Evolutionary conservation across 2,113 vertebrate species (phyloP).

Genomic region (Coreoperca whiteheadi): DNA sequence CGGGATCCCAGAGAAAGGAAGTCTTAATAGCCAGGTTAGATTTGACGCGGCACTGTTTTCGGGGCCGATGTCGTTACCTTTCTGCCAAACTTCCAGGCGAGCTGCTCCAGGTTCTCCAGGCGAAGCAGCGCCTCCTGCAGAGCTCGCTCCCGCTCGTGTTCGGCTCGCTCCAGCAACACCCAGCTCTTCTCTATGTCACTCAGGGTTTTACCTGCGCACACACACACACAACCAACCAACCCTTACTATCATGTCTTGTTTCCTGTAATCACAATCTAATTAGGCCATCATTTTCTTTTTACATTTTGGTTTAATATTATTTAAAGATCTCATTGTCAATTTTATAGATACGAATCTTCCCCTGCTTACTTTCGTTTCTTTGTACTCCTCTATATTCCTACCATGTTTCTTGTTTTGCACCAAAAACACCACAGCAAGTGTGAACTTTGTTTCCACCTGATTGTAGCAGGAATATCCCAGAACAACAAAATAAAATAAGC

Average conservation of each 20-base stretch:
- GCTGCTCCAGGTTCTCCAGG: slow-evolving; percentile 89
- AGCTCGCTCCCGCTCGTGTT: slow-evolving; percentile 82
- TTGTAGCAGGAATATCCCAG: background rate
- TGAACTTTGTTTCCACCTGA: no score
- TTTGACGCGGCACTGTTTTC: no score
- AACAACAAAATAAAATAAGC: background rate
- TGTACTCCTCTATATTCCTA: no score
- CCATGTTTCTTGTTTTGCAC: no score
- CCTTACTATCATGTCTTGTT: no score
- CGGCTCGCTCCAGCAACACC: slow-evolving; percentile 85
- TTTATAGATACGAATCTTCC: no score
- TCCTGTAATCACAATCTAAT: background rate
- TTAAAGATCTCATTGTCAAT: no score
- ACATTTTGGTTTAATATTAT: no score
- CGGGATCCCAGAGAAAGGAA: background rate
- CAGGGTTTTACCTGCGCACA: slow-evolving; percentile 74
- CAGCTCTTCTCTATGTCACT: slow-evolving; percentile 87
- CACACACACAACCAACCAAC: no score
- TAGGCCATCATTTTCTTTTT: background rate
- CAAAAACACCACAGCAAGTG: no score
- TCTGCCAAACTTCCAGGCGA: slow-evolving; percentile 87
- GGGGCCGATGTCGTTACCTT: slow-evolving; percentile 71
- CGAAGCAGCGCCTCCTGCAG: slow-evolving; percentile 86
- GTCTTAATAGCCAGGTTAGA: background rate
- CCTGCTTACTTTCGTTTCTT: no score